Conservation (phyloP, 2,797 vertebrate species). For the Stomatorhinus walkeri region DNA sequence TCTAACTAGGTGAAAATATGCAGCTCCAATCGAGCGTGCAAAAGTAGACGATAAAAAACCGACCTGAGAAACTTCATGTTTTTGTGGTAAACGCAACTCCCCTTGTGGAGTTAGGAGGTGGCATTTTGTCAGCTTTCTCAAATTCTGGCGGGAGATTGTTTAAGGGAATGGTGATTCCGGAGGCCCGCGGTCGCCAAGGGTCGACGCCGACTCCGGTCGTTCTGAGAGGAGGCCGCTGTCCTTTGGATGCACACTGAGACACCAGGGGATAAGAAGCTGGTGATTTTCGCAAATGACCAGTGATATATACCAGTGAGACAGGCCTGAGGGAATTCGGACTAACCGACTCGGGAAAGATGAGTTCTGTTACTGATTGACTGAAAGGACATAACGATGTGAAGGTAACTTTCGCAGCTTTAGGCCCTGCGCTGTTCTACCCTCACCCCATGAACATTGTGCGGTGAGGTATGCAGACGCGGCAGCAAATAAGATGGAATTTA, state of each 20-base stretch:
- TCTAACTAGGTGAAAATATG: not conserved
- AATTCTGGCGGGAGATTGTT: not conserved
- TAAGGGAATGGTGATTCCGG: not conserved
- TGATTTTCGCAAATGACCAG: not conserved
- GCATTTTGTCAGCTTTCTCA: not conserved
- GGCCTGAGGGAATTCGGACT: not conserved
- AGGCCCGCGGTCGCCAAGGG: not conserved
- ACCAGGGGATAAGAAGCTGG: no score
- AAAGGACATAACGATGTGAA: not conserved
- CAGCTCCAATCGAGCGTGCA: not conserved
- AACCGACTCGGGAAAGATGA: not conserved
- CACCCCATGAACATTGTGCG: not conserved
- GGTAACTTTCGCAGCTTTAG: not conserved
- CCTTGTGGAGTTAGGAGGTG: not conserved
- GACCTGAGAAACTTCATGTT: not conserved
- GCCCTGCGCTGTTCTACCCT: not conserved
- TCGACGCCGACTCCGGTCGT: not conserved
- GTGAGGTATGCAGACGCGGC: not conserved
- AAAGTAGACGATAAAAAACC: not conserved
- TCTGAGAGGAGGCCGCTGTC: not conserved
- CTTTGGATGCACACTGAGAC: not conserved
- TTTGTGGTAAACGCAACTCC: not conserved
- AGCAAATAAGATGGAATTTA: not conserved
- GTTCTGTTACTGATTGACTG: not conserved
- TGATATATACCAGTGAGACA: not conserved